Conservation (phyloP, 2,113 vertebrate genomes). For the Neogobius melanostomus region DNA sequence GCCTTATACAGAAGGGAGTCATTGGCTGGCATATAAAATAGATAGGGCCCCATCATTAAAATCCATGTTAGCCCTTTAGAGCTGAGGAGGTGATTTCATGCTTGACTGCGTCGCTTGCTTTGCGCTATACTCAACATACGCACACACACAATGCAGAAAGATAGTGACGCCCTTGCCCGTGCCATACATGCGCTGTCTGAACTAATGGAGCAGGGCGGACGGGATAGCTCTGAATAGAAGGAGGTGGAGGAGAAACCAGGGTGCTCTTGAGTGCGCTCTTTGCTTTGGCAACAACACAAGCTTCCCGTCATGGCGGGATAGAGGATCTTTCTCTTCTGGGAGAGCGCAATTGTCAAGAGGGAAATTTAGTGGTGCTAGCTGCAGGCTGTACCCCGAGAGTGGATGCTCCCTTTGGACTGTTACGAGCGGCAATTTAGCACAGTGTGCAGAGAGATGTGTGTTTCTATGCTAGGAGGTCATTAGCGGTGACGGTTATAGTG, state of each 20-base stretch:
- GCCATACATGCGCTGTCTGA: constrained; percentile 70
- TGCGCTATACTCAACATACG: constrained; percentile 50
- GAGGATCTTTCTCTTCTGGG: constrained; percentile 7
- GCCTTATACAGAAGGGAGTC: constrained; percentile 76
- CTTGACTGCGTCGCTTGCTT: constrained; percentile 63
- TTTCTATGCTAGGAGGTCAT: constrained; percentile 3
- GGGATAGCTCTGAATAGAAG: constrained; percentile 62
- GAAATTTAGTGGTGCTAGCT: constrained; percentile 30
- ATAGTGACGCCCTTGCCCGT: constrained; percentile 68
- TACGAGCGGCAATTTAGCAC: constrained; percentile 24
- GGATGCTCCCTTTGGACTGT: constrained; percentile 25
- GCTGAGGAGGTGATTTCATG: constrained; percentile 81
- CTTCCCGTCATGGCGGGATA: constrained; percentile 23
- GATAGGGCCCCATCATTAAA: constrained; percentile 80
- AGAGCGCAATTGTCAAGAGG: constrained; percentile 9
- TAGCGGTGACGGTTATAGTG: background rate
- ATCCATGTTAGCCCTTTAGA: constrained; percentile 78
- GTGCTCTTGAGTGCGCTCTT: constrained; percentile 65
- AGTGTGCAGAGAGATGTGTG: background rate
- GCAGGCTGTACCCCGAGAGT: constrained; percentile 17
- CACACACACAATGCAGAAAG: constrained; percentile 34
- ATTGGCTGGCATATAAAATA: constrained; percentile 72
- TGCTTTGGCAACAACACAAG: constrained; percentile 36
- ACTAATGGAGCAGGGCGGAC: constrained; percentile 76
- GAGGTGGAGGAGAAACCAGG: constrained; percentile 68